phyloP scores from a whole-genome alignment of 2,113 vertebrate genomes.

The Menidia beryllina region DNA sequence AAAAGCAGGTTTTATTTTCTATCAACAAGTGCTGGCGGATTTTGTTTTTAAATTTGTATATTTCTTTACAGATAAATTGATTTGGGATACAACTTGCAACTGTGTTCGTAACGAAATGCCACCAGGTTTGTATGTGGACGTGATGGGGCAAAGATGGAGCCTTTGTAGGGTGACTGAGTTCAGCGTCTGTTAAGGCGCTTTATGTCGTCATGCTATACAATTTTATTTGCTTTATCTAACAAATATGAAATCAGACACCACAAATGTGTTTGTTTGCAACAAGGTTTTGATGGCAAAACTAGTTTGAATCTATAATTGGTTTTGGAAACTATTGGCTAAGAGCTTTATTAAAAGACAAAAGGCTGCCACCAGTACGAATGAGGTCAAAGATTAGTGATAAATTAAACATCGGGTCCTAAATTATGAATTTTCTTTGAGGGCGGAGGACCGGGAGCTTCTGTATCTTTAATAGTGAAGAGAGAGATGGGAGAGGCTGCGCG shows the following conservation, averaged over 20 bases:
- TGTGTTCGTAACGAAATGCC: neutral
- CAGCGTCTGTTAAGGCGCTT: neutral
- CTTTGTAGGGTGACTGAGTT: neutral
- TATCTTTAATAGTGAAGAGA: conserved; percentile 80
- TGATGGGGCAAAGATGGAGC: neutral
- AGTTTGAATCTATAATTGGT: neutral
- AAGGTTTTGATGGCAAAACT: neutral
- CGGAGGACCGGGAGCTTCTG: conserved; percentile 56
- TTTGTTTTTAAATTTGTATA: too few relatives aligned
- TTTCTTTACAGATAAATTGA: too few relatives aligned
- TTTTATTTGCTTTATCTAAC: neutral
- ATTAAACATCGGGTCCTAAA: conserved; percentile 74
- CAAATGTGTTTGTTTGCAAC: neutral
- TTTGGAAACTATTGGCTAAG: conserved; percentile 16
- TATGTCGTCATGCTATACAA: neutral
- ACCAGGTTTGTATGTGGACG: neutral
- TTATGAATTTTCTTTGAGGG: conserved; percentile 73
- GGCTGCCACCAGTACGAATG: conserved; percentile 41
- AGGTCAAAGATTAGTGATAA: conserved; percentile 73
- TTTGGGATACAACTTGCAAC: neutral
- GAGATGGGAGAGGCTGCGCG: conserved; percentile 85
- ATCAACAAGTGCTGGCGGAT: too few relatives aligned
- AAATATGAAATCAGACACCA: neutral
- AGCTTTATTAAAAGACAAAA: conserved; percentile 27
- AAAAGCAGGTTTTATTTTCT: too few relatives aligned